Base-by-base conservation (phyloP, 2,888 invertebrate species). In the Cantharis nigra region DNA sequence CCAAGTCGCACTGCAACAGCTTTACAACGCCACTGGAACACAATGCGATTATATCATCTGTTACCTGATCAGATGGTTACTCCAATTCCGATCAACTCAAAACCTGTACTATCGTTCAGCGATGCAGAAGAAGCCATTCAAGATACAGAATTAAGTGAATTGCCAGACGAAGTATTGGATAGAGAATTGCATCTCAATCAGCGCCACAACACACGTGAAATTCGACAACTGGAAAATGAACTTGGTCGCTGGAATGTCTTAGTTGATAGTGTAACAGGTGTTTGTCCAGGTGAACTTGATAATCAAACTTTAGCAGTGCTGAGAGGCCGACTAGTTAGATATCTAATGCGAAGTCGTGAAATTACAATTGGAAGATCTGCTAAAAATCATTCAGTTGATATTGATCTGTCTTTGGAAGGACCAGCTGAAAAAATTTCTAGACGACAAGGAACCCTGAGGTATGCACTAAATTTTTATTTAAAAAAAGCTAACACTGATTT, bases 361-460 rank as follows among this genome's bases (percentile, higher is more conserved):
- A 98, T 98, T 71, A 97, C 97, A 0, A 93, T 99, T 64, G 98
- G 98, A 0, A 92, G 98, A 77, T 94, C 94, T 80, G 96, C 97
- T 0, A 94, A 95, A 83, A 97, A 97, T 85, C 94, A 95, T 84
- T 91, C 91, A 70, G 97, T 99, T 62, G 98, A 99, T 89, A 97
- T 98, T 26, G 98, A 99, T 89, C 90, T 99, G 70, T 93, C 95
- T 0, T 89, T 98, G 65, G 98, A 99, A 89, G 98, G 98, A 0
- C 98, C 98, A 0, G 95, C 98, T 0, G 95, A 95, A 87, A 98
- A 98, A 89, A 94, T 97, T 63, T 98, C 98, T 0, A 91, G 98
- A 65, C 92, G 96, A 80, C 98, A 98, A 88, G 98, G 97, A 9
- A 95, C 97, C 2, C 96, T 99, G 79, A 92, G 94, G 85, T 88